These are phyloP conservation scores for Fistularia tabacaria DNA, from an alignment of 2,797 vertebrate species.

Conservation along the genomic window DNA sequence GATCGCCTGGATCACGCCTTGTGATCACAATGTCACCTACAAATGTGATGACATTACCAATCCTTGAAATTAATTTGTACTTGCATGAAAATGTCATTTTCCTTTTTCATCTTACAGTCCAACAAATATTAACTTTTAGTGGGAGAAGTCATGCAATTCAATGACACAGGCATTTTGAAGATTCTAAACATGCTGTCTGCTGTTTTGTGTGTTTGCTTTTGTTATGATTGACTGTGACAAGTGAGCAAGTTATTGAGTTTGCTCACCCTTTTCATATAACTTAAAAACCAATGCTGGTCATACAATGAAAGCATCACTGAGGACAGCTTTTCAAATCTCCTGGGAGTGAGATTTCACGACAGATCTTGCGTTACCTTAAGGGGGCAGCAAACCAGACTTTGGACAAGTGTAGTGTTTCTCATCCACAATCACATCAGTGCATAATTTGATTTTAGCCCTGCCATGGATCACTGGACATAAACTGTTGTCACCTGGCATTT, in stretches of 20 bases:
- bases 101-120: conserved; percentile 51
- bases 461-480: conserved; percentile 39
- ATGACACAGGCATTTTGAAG: conserved; percentile 39
- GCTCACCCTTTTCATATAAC: conserved; percentile 68
- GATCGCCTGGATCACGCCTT: conserved; percentile 29
- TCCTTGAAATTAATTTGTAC: conserved; percentile 33
- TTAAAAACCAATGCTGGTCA: conserved; percentile 53
- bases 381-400: conserved; percentile 62
- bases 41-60: conserved; percentile 50
- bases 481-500: conserved; percentile 32
- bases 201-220: conserved; percentile 62
- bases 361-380: conserved; percentile 57
- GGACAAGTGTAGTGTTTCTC: conserved; percentile 46
- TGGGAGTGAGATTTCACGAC: conserved; percentile 30
- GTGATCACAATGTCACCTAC: conserved; percentile 57
- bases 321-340: conserved; percentile 44
- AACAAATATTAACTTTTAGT: conserved; percentile 36
- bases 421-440: conserved; percentile 41
- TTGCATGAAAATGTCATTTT: conserved; percentile 62
- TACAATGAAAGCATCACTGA: conserved; percentile 42
- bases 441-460: conserved; percentile 36
- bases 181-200: conserved; percentile 50
- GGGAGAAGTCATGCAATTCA: conserved; percentile 45
- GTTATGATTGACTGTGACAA: conserved; percentile 58
- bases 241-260: conserved; percentile 61